Evolutionary conservation across 1,140 invertebrate species (phyloP).

Genomic region (Drosophila nasuta): DNA sequence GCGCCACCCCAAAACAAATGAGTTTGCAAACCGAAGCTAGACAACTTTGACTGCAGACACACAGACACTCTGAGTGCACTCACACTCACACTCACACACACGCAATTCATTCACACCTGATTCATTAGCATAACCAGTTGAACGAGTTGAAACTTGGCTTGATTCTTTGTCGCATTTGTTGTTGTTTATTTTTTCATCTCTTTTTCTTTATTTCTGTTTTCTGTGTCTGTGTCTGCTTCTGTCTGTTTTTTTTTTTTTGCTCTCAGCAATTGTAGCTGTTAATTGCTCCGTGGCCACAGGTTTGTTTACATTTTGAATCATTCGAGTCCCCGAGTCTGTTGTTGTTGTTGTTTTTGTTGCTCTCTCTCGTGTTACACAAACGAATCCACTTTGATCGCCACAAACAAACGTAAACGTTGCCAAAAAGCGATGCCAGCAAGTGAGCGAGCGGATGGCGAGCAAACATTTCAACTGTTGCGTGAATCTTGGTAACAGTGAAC

Average conservation of each 20-base stretch:
- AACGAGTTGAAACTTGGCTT: slow-evolving; percentile 53
- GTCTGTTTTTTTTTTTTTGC: neutral
- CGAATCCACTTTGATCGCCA: slow-evolving; percentile 8
- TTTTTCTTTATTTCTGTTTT: too few species aligned
- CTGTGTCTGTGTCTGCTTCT: too few species aligned
- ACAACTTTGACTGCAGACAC: neutral
- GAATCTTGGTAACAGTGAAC: slow-evolving; percentile 16
- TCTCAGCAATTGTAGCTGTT: slow-evolving; percentile 37
- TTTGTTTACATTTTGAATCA: slow-evolving; percentile 52
- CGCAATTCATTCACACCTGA: slow-evolving; percentile 47
- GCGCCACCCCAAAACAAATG: neutral
- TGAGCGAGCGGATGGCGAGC: too few species aligned
- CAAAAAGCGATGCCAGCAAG: slow-evolving; percentile 1
- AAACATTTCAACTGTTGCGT: slow-evolving; percentile 15
- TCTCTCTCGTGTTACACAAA: slow-evolving; percentile 5
- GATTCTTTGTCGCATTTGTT: slow-evolving; percentile 49
- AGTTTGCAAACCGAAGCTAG: neutral
- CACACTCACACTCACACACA: neutral
- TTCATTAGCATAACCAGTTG: slow-evolving; percentile 77
- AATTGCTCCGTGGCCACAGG: slow-evolving; percentile 25
- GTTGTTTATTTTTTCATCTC: too few species aligned
- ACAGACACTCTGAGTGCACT: slow-evolving; percentile 4
- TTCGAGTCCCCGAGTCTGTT: slow-evolving; percentile 1
- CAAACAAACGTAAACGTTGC: slow-evolving; percentile 7
- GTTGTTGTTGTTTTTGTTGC: neutral